phyloP scores from a whole-genome alignment of 1,140 invertebrate species.

The Dinoponera quadriceps region DNA sequence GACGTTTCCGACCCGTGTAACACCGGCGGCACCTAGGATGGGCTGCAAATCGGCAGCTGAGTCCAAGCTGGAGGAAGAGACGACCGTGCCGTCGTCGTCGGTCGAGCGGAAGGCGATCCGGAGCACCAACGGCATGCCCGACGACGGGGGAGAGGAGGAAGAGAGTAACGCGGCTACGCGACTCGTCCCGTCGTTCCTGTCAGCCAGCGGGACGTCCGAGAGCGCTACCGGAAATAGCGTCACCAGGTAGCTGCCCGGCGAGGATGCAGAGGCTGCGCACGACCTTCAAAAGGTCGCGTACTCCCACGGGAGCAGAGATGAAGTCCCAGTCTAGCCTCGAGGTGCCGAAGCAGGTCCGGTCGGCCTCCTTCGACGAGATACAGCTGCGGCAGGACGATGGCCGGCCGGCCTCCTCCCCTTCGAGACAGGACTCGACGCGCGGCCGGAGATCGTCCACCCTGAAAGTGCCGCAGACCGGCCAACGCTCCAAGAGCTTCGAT shows the following conservation, averaged over 20 bases:
- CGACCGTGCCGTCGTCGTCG: constrained; percentile 66
- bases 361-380: constrained; percentile 95
- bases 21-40: constrained; percentile 76
- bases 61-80: constrained; percentile 74
- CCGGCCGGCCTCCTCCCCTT: constrained; percentile 79
- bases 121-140: constrained; percentile 23
- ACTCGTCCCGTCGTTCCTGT: neutral
- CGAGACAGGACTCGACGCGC: constrained; percentile 81
- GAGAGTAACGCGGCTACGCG: constrained; percentile 43
- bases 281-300: constrained; percentile 94
- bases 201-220: neutral
- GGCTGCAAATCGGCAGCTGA: constrained; percentile 80
- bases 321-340: constrained; percentile 95
- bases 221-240: neutral
- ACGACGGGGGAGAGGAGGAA: constrained; percentile 68
- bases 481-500: constrained; percentile 92
- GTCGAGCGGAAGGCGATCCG: constrained; percentile 52
- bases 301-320: constrained; percentile 95
- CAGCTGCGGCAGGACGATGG: constrained; percentile 87
- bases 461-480: constrained; percentile 88
- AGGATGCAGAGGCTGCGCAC: constrained; percentile 93
- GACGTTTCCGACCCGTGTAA: too few species aligned
- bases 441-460: constrained; percentile 83
- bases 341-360: constrained; percentile 93
- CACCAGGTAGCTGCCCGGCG: constrained; percentile 75